Evolutionary conservation across 2,797 vertebrate genomes (phyloP).

Genomic region (Gorsachius magnificus): DNA sequence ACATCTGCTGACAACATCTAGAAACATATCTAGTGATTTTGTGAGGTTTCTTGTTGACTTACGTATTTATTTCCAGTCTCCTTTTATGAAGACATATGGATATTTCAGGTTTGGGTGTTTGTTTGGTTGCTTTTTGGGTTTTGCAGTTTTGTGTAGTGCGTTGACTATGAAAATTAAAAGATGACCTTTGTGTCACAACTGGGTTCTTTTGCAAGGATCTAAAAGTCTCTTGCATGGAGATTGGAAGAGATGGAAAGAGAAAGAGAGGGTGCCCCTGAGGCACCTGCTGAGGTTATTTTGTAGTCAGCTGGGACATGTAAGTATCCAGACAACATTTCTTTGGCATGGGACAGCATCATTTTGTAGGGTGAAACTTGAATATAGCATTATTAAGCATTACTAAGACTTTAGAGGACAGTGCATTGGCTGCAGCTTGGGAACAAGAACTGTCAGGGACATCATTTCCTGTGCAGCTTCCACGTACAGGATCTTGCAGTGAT

Average conservation of each 20-base stretch:
- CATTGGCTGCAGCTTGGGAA: not conserved
- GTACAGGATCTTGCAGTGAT: not conserved
- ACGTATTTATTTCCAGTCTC: not conserved
- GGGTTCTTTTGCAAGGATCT: not conserved
- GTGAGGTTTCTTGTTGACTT: not conserved
- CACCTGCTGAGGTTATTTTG: not conserved
- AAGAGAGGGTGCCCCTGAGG: not conserved
- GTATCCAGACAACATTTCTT: not conserved
- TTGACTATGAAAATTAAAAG: not conserved
- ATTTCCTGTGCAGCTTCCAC: not conserved
- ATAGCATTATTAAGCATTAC: not conserved
- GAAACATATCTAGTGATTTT: not conserved
- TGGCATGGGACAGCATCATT: not conserved
- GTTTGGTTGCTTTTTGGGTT: not conserved
- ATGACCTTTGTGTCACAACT: not conserved
- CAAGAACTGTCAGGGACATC: not conserved
- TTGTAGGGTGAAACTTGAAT: not conserved
- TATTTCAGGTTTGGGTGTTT: not conserved
- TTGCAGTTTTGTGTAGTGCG: not conserved
- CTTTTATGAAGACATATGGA: not conserved
- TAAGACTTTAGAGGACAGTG: not conserved
- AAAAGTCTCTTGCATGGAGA: not conserved
- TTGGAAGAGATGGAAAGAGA: not conserved
- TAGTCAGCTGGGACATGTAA: not conserved
- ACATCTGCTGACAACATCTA: not conserved